phyloP scores from a whole-genome alignment of 2,113 vertebrate species.

The Protobothrops flavoviridis region DNA sequence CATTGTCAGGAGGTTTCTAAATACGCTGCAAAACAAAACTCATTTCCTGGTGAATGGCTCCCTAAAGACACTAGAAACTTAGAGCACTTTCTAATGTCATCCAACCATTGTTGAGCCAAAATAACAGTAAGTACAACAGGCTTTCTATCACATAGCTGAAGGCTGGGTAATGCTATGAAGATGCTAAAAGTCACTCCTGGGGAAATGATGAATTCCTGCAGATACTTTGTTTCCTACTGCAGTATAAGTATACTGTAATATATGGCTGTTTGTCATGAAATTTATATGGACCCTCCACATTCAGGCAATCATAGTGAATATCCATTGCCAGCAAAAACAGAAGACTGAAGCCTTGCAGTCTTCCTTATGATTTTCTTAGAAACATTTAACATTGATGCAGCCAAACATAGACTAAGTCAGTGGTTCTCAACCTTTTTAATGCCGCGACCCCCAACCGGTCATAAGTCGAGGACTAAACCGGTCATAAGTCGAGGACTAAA shows the following conservation, averaged over 20 bases:
- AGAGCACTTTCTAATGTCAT: background rate
- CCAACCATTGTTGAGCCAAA: background rate
- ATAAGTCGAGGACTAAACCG: no score
- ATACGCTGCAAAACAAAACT: background rate
- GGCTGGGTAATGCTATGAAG: background rate
- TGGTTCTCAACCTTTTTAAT: no score
- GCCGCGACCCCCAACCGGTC: no score
- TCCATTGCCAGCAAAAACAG: background rate
- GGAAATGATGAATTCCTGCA: background rate
- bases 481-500: no score
- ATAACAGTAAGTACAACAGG: background rate
- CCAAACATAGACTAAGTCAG: background rate
- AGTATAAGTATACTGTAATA: background rate
- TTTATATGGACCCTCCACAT: background rate
- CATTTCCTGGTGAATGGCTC: background rate
- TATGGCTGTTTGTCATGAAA: background rate
- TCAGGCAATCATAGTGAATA: background rate
- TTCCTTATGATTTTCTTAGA: background rate
- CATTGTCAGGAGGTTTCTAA: background rate
- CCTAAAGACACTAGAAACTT: background rate
- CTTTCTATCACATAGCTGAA: background rate
- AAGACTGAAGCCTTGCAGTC: background rate
- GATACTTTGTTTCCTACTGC: background rate
- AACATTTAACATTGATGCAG: background rate
- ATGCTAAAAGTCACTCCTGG: background rate